Conservation (phyloP, 1,140 invertebrate species). For the Aporrectodea caliginosa region DNA sequence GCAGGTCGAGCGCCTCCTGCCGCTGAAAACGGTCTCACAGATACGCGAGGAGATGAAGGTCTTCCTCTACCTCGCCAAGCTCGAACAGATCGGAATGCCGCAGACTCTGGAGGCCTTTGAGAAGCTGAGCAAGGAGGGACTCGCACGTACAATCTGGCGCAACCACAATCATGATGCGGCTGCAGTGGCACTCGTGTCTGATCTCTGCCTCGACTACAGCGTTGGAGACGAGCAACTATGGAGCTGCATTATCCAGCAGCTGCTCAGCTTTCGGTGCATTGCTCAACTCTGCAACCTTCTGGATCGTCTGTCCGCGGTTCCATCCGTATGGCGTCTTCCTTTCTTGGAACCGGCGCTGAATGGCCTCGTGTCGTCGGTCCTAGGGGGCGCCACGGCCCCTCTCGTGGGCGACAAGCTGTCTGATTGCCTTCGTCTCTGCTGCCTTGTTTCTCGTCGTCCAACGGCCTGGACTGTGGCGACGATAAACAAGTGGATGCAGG, state of each 20-base stretch:
- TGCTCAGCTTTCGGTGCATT: neutral
- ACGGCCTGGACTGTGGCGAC: neutral
- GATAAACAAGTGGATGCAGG: neutral
- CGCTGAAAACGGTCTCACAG: neutral
- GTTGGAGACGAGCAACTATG: neutral
- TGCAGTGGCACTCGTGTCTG: neutral
- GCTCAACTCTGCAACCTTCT: neutral
- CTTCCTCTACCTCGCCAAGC: neutral
- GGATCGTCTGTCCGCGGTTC: neutral
- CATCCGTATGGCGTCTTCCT: neutral
- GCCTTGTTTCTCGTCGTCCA: neutral
- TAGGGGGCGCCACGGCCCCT: neutral
- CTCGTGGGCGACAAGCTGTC: neutral
- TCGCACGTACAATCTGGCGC: neutral
- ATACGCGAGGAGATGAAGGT: neutral
- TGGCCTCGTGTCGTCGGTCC: neutral
- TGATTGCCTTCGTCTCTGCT: neutral
- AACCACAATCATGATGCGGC: neutral
- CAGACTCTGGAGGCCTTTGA: neutral
- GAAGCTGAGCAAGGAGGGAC: neutral
- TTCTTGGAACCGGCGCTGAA: neutral
- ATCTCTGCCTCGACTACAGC: neutral
- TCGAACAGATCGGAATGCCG: neutral
- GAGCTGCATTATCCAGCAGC: neutral
- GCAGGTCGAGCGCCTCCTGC: neutral